These are phyloP conservation scores for Tipula helvola DNA, from an alignment of 2,888 invertebrate genomes.

Conservation along the genomic window DNA sequence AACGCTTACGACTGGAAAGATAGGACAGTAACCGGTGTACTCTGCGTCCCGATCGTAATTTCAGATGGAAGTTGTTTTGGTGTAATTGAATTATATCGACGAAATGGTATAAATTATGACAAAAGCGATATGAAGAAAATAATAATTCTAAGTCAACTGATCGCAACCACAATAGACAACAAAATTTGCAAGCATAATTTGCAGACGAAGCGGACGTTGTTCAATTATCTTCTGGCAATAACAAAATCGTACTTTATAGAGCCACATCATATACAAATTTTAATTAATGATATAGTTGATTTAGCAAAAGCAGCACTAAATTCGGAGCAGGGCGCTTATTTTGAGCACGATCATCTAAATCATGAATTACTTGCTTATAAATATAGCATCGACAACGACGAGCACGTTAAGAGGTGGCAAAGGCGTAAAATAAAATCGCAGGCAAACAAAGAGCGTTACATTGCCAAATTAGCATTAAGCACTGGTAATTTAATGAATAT, in stretches of 20 bases:
- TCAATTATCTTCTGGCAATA: slow-evolving; percentile 32
- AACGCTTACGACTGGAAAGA: slow-evolving; percentile 30
- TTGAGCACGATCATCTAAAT: background rate
- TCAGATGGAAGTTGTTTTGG: slow-evolving; percentile 31
- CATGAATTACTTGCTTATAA: background rate
- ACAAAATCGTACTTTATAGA: slow-evolving; percentile 24
- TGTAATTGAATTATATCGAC: slow-evolving; percentile 33
- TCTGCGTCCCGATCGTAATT: slow-evolving; percentile 36
- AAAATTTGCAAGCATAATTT: slow-evolving; percentile 29
- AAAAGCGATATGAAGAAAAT: slow-evolving; percentile 28
- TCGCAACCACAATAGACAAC: slow-evolving; percentile 35
- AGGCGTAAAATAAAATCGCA: background rate
- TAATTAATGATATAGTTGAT: background rate
- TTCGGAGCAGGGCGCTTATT: background rate
- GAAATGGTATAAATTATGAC: background rate
- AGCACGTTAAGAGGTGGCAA: background rate
- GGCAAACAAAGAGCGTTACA: background rate
- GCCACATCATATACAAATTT: background rate
- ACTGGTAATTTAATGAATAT: slow-evolving; percentile 20
- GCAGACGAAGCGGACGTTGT: slow-evolving; percentile 32
- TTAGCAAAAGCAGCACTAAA: background rate
- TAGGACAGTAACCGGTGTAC: slow-evolving; percentile 30
- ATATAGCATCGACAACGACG: background rate
- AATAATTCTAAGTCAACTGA: slow-evolving; percentile 33
- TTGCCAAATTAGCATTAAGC: background rate